phyloP scores from a whole-genome alignment of 2,888 invertebrate species.

The Xanthia togata region DNA sequence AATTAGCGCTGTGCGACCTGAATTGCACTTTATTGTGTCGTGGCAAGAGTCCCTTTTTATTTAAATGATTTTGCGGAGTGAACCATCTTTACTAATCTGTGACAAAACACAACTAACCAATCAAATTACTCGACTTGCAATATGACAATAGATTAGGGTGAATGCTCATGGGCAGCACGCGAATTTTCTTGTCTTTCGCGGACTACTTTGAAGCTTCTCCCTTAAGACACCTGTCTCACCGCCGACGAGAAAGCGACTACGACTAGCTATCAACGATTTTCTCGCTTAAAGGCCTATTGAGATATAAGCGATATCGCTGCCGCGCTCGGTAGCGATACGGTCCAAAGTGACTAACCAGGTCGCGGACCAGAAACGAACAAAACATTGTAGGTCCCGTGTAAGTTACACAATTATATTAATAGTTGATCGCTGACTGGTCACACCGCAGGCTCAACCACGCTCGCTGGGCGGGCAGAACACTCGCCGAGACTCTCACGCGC shows the following conservation, averaged over 20 bases:
- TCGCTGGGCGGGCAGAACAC: neutral
- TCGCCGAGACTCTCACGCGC: neutral
- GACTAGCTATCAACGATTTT: too few species aligned
- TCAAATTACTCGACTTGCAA: neutral
- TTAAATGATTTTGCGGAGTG: too few species aligned
- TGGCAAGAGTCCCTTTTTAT: too few species aligned
- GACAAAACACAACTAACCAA: neutral
- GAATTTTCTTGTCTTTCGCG: neutral
- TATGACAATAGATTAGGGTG: neutral
- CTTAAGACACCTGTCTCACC: neutral
- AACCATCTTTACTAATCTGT: too few species aligned
- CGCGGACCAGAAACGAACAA: neutral
- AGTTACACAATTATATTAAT: neutral
- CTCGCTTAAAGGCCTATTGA: too few species aligned
- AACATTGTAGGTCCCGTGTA: neutral
- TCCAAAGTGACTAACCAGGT: too few species aligned
- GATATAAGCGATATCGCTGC: too few species aligned
- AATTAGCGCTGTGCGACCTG: too few species aligned
- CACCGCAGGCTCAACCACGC: neutral
- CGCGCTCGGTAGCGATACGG: too few species aligned
- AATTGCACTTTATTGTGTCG: too few species aligned
- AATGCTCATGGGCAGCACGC: neutral
- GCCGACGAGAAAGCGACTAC: neutral
- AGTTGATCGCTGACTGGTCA: neutral
- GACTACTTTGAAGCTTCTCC: neutral